Conservation (phyloP, 2,888 invertebrate species). For the Lithophane ornitopus region DNA sequence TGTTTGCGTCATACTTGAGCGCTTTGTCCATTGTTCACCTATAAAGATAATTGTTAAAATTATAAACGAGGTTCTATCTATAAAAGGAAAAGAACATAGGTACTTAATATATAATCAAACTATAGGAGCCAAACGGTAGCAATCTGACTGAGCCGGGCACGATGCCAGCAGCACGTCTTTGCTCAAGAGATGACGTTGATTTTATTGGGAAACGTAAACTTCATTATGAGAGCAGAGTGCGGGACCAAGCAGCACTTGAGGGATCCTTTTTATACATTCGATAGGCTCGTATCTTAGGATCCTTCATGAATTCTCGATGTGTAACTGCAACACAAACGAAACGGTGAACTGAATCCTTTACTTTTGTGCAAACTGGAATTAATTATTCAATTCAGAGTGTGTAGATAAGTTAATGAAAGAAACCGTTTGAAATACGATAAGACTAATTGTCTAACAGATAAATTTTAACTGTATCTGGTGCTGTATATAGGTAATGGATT, state of each 20-base stretch:
- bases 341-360: conserved; percentile 8
- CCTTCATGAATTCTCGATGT: conserved; percentile 10
- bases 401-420: conserved; percentile 41
- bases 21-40: conserved; percentile 68
- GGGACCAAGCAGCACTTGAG: neutral
- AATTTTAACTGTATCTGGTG: conserved; percentile 21
- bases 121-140: conserved; percentile 47
- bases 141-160: conserved; percentile 47
- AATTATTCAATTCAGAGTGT: conserved; percentile 29
- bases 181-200: conserved; percentile 51
- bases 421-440: conserved; percentile 49
- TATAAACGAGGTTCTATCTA: conserved; percentile 34
- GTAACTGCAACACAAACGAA: conserved; percentile 4
- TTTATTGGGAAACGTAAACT: conserved; percentile 46
- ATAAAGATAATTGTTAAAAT: conserved; percentile 4
- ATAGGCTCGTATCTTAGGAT: neutral
- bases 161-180: conserved; percentile 50
- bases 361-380: conserved; percentile 11
- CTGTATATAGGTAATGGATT: conserved; percentile 7
- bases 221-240: conserved; percentile 14
- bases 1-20: conserved; percentile 82
- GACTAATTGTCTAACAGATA: conserved; percentile 34
- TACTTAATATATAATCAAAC: conserved; percentile 11
- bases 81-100: conserved; percentile 28
- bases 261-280: neutral